Conservation (phyloP, 2,113 vertebrate species). For the Colistium nudipinnis region DNA sequence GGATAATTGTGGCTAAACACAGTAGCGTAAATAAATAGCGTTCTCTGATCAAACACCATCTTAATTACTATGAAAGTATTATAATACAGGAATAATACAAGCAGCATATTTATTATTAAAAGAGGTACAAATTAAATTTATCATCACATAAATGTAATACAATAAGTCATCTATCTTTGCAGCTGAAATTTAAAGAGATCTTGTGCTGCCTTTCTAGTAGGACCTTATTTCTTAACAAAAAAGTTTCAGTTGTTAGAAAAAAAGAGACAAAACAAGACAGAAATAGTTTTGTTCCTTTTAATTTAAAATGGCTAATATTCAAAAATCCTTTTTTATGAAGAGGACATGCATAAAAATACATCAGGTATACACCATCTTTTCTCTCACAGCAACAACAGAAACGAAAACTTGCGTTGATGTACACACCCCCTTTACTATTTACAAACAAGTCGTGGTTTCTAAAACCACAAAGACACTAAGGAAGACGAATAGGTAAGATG, state of each 20-base stretch:
- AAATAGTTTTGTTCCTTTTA: slow-evolving; percentile 34
- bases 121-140: too few relatives aligned
- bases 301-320: slow-evolving; percentile 41
- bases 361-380: slow-evolving; percentile 1
- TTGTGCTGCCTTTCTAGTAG: too few relatives aligned
- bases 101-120: too few relatives aligned
- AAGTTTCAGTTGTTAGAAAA: too few relatives aligned
- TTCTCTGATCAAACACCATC: neutral
- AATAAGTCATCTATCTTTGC: too few relatives aligned
- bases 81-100: too few relatives aligned
- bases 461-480: slow-evolving; percentile 22
- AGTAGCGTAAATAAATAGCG: too few relatives aligned
- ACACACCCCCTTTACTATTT: slow-evolving; percentile 27
- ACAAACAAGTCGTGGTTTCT: slow-evolving; percentile 41
- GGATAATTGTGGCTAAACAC: too few relatives aligned
- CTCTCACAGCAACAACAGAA: slow-evolving; percentile 30
- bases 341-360: slow-evolving; percentile 66
- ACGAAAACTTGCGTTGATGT: slow-evolving; percentile 8
- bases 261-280: neutral
- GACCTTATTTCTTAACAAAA: too few relatives aligned
- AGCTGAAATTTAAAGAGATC: too few relatives aligned
- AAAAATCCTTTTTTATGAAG: slow-evolving; percentile 61
- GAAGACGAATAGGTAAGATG: slow-evolving; percentile 6
- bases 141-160: too few relatives aligned
- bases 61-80: too few relatives aligned